phyloP scores from a whole-genome alignment of 2,113 vertebrate genomes.

The Dipodomys spectabilis region DNA sequence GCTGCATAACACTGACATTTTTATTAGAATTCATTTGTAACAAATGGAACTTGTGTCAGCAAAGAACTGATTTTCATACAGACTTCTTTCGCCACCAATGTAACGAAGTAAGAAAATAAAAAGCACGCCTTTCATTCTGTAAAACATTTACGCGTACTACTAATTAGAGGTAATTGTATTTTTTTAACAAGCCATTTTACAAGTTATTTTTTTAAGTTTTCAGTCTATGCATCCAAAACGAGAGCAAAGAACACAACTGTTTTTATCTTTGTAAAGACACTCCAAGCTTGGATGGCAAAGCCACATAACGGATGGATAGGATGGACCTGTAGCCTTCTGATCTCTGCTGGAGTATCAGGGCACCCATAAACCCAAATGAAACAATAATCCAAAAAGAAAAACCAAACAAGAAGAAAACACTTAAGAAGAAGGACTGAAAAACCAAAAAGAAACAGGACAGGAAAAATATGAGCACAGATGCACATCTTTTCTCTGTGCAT shows the following conservation, averaged over 20 bases:
- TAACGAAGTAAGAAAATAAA: constrained; percentile 99
- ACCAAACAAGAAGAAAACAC: constrained; percentile 62
- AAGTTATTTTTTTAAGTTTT: constrained; percentile 93
- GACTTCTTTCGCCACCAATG: constrained; percentile 99
- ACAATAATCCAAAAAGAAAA: not conserved
- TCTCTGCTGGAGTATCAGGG: constrained; percentile 94
- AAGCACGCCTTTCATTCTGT: constrained; percentile 99
- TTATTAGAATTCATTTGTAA: constrained; percentile 99
- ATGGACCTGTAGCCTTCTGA: constrained; percentile 91
- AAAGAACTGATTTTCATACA: constrained; percentile 99
- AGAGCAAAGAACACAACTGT: constrained; percentile 99
- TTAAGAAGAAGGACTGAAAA: constrained; percentile 53
- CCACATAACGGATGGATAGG: constrained; percentile 95
- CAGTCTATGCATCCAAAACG: constrained; percentile 99
- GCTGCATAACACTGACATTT: constrained; percentile 99
- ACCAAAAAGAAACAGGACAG: constrained; percentile 76
- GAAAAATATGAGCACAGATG: constrained; percentile 62
- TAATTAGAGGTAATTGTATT: constrained; percentile 99
- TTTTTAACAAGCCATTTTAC: constrained; percentile 99
- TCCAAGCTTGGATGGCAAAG: constrained; percentile 97
- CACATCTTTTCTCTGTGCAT: not conserved
- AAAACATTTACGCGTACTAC: constrained; percentile 99
- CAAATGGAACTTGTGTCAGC: constrained; percentile 99
- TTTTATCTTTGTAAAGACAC: constrained; percentile 97
- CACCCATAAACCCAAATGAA: constrained; percentile 85